Base-by-base conservation (phyloP, 30 jellyfish, hydroid and myxozoan genomes). In the Sanderia malayensis region DNA sequence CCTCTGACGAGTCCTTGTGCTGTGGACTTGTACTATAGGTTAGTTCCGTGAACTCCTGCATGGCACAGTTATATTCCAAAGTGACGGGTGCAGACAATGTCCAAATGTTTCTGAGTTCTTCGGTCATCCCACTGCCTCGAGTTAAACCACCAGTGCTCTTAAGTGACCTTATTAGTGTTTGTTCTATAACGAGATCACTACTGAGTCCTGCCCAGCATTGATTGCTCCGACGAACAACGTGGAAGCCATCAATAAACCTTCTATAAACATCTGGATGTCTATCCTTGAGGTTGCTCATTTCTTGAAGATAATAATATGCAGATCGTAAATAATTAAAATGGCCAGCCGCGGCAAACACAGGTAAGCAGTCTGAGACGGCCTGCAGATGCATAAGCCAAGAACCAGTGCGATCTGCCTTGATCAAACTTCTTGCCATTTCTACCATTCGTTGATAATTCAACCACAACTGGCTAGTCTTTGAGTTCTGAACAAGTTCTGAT, bases 1-100 rank as follows among this genome's bases (percentile, higher is more conserved):
- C 44, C 34, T 66, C 64, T 34, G 79, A 66, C 64, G 63, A 21
- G 49, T 66, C 64, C 79, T 33, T 66, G 61, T 66, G 79, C 79
- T 60, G 72, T 49, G 45, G 47, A 60, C 72, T 60, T 49, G 64
- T 49, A 49, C 49, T 27, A 60, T 18, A 25, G 45, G 45, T 60
- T 27, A 31, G 45, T 27, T 27, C 45, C 49, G 72, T 60, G 49
- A 60, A 60, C 9, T 27, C 49, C 49, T 60, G 72, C 72, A 60
- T 60, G 72, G 72, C 72, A 25, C 45, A 60, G 72, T 60, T 60
- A 25, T 25, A 25, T 25, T 60, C 72, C 23, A 49, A 27, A 9
- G 47, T 25, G 45, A 31, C 72, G 45, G 72, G 72, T 22, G 47
- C 25, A 60, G 72, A 60, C 49, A 31, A 60, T 25, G 49, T 31